phyloP scores from a whole-genome alignment of 2,113 vertebrate species.

The Gymnogyps californianus region DNA sequence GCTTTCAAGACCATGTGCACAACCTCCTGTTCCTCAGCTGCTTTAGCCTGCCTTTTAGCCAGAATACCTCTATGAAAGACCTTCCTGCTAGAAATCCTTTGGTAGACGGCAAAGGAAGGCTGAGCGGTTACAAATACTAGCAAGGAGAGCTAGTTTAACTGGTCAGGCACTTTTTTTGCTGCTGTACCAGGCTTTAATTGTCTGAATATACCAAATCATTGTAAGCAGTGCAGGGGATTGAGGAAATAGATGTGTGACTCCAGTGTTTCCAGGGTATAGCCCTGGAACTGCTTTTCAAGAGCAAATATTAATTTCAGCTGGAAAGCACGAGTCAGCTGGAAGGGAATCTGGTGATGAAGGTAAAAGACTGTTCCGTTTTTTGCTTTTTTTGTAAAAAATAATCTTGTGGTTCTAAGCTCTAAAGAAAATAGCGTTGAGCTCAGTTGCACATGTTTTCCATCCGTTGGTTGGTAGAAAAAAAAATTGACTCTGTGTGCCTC shows the following conservation, averaged over 20 bases:
- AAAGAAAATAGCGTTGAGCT: background rate
- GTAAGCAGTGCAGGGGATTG: background rate
- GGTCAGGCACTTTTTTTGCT: background rate
- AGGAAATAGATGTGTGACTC: background rate
- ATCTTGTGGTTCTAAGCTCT: background rate
- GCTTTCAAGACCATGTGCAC: accelerated
- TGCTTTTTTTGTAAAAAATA: background rate
- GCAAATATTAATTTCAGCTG: background rate
- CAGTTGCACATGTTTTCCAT: background rate
- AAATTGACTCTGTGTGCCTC: background rate
- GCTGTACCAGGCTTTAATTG: background rate
- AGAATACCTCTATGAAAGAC: background rate
- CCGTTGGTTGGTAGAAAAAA: background rate
- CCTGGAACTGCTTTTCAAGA: background rate
- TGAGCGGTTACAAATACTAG: background rate
- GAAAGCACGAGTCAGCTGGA: background rate
- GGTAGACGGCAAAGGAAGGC: background rate
- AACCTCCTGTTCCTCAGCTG: background rate
- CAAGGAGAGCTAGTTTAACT: background rate
- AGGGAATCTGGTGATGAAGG: background rate
- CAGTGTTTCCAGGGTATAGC: background rate
- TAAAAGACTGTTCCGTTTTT: background rate
- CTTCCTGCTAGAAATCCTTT: background rate
- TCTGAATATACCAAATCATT: background rate
- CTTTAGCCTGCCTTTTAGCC: background rate